Base-by-base conservation (phyloP, 2,888 invertebrate genomes). In the Acheta domesticus region DNA sequence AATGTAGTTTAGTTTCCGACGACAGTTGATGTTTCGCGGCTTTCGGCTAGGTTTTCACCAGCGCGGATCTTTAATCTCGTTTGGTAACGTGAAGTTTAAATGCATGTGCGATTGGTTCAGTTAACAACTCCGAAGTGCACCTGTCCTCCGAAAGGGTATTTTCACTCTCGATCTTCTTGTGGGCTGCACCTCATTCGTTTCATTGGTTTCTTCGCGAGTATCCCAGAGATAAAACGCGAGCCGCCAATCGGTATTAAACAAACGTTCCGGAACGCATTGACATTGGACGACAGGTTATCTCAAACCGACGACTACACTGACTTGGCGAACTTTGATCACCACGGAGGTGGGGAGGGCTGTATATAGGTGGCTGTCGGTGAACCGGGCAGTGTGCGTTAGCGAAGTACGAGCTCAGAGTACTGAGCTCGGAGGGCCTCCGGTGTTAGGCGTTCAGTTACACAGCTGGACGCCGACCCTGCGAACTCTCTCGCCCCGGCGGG, bases 161-260 rank as follows among this genome's bases (percentile, higher is more conserved):
- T 36, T 36, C 36, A 36, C 36, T 36, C 36, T 36, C 36, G 36
- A 36, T 36, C 36, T 36, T 36, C 36, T 36, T 36, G 36, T 36
- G 36, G 36, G 36, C 36, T 36, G 36, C 36, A 8, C 36, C 36
- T 36, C 62, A 62, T 19, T 62, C n/a, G 14, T 62, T 62, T 62
- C 62, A 62, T 62, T 62, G 62, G 62, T 62, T 62, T 62, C n/a
- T 62, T n/a, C n/a, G 16, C n/a, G 16, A 19, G n/a, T 62, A 62
- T 62, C 62, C n/a, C 62, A 5, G 16, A 19, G 62, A 62, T 62
- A 62, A 62, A 62, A 62, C n/a, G 62, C n/a, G 62, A 62, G 16
- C 62, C 62, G 62, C 62, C 62, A 62, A 62, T 62, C 62, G n/a
- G 36, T 62, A 62, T 62, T n/a, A 62, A 62, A 62, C 62, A 62